These are phyloP conservation scores for Apodemia duryi DNA, from an alignment of 2,888 invertebrate genomes.

Conservation along the genomic window DNA sequence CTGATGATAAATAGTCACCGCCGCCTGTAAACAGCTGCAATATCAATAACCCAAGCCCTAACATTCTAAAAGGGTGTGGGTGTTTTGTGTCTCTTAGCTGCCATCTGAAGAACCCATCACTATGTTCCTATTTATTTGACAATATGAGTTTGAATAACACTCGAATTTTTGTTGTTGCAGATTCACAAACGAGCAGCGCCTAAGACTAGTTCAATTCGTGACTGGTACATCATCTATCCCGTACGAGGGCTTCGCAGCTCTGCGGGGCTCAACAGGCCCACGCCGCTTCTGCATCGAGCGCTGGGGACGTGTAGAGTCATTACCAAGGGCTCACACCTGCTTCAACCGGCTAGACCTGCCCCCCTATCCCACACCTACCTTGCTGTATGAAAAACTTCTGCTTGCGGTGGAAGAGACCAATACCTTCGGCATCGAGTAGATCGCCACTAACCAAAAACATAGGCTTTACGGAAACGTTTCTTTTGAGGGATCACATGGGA, in stretches of 20 bases:
- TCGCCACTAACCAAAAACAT: not conserved
- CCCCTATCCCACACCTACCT: conserved; percentile 94
- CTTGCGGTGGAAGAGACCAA: conserved; percentile 97
- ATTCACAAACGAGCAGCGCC: conserved; percentile 96
- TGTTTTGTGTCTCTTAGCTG: conserved; percentile 57
- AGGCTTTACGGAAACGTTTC: not conserved
- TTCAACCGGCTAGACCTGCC: conserved; percentile 98
- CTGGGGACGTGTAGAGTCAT: conserved; percentile 96
- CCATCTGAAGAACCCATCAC: too few species aligned
- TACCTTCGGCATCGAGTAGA: conserved; percentile 96
- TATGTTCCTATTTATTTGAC: too few species aligned
- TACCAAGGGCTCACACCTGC: conserved; percentile 98
- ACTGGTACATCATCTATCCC: conserved; percentile 99
- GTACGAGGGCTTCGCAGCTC: conserved; percentile 97
- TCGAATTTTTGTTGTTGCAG: conserved; percentile 48
- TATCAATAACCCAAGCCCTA: too few species aligned
- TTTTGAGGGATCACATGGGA: not conserved
- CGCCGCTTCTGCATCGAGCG: conserved; percentile 98
- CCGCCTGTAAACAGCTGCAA: too few species aligned
- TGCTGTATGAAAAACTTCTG: conserved; percentile 93
- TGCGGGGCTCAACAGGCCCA: conserved; percentile 97
- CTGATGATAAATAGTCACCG: too few species aligned
- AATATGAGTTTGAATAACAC: too few species aligned
- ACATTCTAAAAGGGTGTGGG: too few species aligned
- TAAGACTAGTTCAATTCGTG: conserved; percentile 96